These are phyloP conservation scores for Stegodyphus dumicola DNA, from an alignment of 1,140 invertebrate species.

Conservation along the genomic window DNA sequence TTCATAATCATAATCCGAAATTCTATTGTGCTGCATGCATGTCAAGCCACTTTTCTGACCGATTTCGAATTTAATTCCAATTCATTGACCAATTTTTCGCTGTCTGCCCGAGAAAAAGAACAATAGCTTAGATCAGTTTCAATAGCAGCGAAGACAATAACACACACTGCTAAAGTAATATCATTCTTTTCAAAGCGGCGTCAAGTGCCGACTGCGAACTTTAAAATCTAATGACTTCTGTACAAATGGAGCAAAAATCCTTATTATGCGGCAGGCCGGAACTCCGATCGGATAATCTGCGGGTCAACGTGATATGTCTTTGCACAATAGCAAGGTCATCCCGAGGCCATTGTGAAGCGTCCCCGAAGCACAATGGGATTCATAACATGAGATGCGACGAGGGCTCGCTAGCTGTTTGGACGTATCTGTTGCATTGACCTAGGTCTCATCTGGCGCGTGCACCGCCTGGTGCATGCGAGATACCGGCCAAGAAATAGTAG, in stretches of 20 bases:
- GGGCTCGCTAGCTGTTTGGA: conserved; percentile 35
- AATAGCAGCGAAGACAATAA: neutral
- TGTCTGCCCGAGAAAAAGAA: too few relatives aligned
- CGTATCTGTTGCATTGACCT: conserved; percentile 40
- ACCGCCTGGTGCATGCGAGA: conserved; percentile 18
- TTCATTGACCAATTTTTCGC: too few relatives aligned
- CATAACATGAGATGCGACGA: conserved; percentile 31
- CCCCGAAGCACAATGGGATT: conserved; percentile 48
- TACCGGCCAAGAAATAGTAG: conserved; percentile 29
- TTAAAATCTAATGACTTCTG: conserved; percentile 36
- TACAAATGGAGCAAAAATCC: conserved; percentile 49
- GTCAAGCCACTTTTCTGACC: too few relatives aligned
- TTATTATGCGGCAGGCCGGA: conserved; percentile 48
- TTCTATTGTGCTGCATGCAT: too few relatives aligned
- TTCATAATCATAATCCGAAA: too few relatives aligned
- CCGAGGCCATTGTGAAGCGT: conserved; percentile 40
- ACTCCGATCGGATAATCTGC: conserved; percentile 39
- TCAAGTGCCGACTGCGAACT: conserved; percentile 12
- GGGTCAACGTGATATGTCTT: conserved; percentile 56
- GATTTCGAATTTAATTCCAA: too few relatives aligned
- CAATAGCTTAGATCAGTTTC: too few relatives aligned
- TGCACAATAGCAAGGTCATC: conserved; percentile 57
- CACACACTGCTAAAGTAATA: neutral
- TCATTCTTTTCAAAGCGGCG: conserved; percentile 34
- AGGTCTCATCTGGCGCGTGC: conserved; percentile 42